These are phyloP conservation scores for Patiria pectinifera DNA, from an alignment of 53 echinoderm and acorn worm genomes.

Conservation along the genomic window DNA sequence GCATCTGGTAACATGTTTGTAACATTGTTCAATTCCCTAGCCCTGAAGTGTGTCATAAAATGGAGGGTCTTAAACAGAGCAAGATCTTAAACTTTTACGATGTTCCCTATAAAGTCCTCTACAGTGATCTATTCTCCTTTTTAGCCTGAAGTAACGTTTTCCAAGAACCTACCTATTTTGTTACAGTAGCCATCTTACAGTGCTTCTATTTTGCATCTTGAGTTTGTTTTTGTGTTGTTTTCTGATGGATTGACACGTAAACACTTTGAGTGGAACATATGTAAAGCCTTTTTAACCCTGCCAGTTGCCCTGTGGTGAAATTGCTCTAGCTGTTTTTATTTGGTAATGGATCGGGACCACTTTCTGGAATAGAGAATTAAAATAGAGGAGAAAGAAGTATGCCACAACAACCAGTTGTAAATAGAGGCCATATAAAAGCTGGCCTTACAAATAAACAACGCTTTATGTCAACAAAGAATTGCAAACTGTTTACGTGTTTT, in stretches of 20 bases:
- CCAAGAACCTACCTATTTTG: background rate
- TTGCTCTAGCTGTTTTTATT: slow-evolving; percentile 20
- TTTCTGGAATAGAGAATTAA: background rate
- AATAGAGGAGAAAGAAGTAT: background rate
- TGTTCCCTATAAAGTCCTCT: background rate
- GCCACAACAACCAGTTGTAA: background rate
- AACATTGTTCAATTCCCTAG: no score
- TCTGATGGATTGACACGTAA: background rate
- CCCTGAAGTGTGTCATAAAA: no score
- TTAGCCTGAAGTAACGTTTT: background rate
- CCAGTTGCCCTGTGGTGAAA: slow-evolving; percentile 18
- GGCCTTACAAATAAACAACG: no score
- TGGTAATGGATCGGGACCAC: background rate
- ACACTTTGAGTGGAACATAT: background rate
- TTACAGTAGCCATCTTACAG: background rate
- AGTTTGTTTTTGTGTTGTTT: background rate
- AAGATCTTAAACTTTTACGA: no score
- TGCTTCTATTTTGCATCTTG: background rate
- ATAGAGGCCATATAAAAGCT: no score
- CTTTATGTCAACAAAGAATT: no score
- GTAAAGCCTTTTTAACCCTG: background rate
- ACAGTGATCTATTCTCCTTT: background rate
- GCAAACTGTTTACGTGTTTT: no score
- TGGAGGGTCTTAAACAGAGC: no score
- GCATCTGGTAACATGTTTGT: no score